These are phyloP conservation scores for Tenebrosternarchus preto DNA, from an alignment of 2,113 vertebrate genomes.

Conservation along the genomic window DNA sequence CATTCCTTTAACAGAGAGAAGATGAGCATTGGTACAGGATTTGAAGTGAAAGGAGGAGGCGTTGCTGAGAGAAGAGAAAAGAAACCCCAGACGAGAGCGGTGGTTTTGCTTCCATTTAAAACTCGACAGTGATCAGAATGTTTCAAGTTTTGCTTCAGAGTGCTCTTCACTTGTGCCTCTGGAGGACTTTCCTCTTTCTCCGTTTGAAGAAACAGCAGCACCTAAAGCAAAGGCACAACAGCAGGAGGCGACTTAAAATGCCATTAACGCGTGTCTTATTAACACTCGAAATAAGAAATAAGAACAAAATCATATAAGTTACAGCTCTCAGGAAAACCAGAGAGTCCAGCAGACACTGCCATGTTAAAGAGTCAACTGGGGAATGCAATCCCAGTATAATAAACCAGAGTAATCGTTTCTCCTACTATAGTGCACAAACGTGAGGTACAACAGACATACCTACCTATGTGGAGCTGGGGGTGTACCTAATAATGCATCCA, in stretches of 20 bases:
- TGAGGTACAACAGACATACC: too few relatives aligned
- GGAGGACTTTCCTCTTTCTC: constrained; percentile 95
- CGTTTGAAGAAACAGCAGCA: constrained; percentile 99
- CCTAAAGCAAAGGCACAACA: constrained; percentile 66
- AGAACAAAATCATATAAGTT: too few relatives aligned
- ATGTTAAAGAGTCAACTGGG: too few relatives aligned
- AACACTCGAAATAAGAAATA: too few relatives aligned
- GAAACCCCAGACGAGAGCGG: constrained; percentile 42
- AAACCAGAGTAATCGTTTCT: too few relatives aligned
- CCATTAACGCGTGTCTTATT: too few relatives aligned
- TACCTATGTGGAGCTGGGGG: too few relatives aligned
- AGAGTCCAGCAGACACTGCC: too few relatives aligned
- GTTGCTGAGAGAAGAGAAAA: not conserved
- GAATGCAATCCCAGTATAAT: too few relatives aligned
- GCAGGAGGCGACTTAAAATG: not conserved
- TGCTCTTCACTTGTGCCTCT: constrained; percentile 88
- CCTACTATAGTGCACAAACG: too few relatives aligned
- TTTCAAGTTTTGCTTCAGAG: constrained; percentile 73
- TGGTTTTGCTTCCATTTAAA: constrained; percentile 78
- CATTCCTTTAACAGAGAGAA: constrained; percentile 67
- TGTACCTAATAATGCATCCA: too few relatives aligned
- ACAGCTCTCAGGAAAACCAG: too few relatives aligned
- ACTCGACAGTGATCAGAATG: constrained; percentile 79
- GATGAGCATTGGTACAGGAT: constrained; percentile 58
- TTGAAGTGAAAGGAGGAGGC: constrained; percentile 37